Percentiles rank a stretch among this genome's conserved stretches.
These are phyloP conservation scores for Cyprinodon variegatus DNA, from an alignment of 2,113 vertebrate species.

Conservation along the genomic window DNA sequence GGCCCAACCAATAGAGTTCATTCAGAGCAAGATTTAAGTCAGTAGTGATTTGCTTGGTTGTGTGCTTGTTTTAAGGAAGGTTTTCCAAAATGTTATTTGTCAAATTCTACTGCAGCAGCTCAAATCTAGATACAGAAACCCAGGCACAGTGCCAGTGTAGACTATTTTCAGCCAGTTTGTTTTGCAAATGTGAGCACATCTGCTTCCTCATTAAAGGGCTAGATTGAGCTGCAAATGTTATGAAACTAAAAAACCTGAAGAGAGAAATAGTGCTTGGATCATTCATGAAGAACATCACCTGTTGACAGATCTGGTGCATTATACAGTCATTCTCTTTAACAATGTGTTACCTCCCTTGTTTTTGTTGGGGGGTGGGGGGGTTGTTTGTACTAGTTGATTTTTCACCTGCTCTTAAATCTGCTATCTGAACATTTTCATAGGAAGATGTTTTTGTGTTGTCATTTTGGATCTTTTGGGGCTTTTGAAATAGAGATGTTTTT, in stretches of 20 bases:
- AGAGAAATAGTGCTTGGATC: neutral
- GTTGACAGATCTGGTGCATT: neutral
- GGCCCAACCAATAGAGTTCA: neutral
- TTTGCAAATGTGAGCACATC: constrained; percentile 59
- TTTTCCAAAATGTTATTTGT: constrained; percentile 67
- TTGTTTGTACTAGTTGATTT: neutral
- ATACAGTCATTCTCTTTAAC: neutral
- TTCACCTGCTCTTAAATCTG: neutral
- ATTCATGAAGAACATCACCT: neutral
- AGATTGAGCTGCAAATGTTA: constrained; percentile 23
- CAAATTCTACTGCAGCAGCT: constrained; percentile 60
- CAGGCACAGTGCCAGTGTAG: constrained; percentile 54
- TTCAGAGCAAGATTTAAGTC: constrained; percentile 48
- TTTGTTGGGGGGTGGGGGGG: neutral
- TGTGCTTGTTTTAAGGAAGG: constrained; percentile 64
- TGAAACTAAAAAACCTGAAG: neutral
- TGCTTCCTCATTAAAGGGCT: constrained; percentile 39
- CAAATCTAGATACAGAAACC: constrained; percentile 71
- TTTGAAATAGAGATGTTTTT: neutral
- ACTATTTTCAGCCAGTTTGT: constrained; percentile 52
- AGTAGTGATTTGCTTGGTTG: constrained; percentile 59
- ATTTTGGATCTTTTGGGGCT: neutral
- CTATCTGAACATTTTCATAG: neutral
- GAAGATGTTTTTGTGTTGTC: neutral
- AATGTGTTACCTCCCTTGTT: neutral